Base-by-base conservation (phyloP, 2,113 vertebrate species). In the Neodontobutis hainanensis region DNA sequence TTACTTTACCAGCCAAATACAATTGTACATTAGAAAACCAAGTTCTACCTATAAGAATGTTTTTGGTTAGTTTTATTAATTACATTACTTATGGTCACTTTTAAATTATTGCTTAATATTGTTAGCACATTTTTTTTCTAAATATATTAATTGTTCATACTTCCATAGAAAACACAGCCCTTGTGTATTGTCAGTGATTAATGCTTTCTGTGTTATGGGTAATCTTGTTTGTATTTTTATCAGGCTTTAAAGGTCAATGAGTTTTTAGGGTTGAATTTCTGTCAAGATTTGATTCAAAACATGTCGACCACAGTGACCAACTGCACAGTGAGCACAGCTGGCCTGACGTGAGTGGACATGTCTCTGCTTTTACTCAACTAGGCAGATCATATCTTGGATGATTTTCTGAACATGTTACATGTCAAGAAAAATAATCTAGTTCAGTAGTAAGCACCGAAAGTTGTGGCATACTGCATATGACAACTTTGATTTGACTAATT, bases 171-270 rank as follows among this genome's bases (percentile, higher is more conserved):
- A 40, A 55, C 11, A 4, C 15, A 32, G 14, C 50, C 5, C 42
- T 7, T 11, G 8, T 35, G 15, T 15, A 60, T 34, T 16, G n/a
- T 53, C 15, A 3, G 14, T 40, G 4, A 42, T 7, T 40, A 40
- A 27, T 27, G 19, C 19, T 27, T 27, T 27, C 19, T 56, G 38
- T 40, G 4, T 40, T 40, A 8, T 12, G 34, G 3, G 2, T 5
- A 2, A 15, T 0, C 27, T 52, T 50, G 11, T 27, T 5, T 61
- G 4, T 73, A 2, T 60, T 6, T 40, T 85, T 27, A 27, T 27
- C 86, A 99, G 97, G 97, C 95, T 72, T 84, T 98, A 74, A 80
- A 94, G 70, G 81, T 97, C 70, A 97, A 94, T 68, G 96, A 99
- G 78, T 92, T 98, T 90, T 67, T 85, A 44, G 95, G 91, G 32